These are phyloP conservation scores for Numenius arquata DNA, from an alignment of 2,113 vertebrate species.

Conservation along the genomic window DNA sequence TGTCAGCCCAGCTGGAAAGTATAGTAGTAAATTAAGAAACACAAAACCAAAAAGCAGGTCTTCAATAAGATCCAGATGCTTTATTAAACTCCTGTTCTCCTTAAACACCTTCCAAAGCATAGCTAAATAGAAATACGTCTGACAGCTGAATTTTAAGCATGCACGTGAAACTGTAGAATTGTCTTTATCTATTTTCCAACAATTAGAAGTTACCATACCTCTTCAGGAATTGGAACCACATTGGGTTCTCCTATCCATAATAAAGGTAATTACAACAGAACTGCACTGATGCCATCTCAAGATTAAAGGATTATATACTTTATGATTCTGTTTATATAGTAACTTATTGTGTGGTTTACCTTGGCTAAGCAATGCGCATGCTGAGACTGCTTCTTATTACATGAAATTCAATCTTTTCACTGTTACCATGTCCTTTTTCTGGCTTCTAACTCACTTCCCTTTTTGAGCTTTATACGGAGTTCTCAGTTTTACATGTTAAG, in stretches of 20 bases:
- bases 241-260: neutral
- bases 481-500: neutral
- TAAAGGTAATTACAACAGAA: neutral
- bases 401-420: neutral
- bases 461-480: neutral
- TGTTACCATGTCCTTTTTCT: neutral
- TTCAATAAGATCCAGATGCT: conserved; percentile 42
- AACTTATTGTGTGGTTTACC: conserved; percentile 19
- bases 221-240: neutral
- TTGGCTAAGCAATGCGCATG: neutral
- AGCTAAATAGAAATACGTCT: neutral
- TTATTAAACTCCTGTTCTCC: neutral
- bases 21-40: conserved; percentile 2
- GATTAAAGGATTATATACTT: conserved; percentile 1
- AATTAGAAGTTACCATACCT: neutral
- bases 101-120: conserved; percentile 30
- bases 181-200: neutral
- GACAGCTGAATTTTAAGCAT: neutral
- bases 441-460: neutral
- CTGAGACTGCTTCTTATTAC: neutral
- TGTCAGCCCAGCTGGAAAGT: conserved; percentile 5
- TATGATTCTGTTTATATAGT: conserved; percentile 5
- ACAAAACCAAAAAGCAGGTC: neutral
- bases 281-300: neutral
- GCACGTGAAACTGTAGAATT: neutral